These are phyloP conservation scores for Campaea margaritaria DNA, from an alignment of 2,888 invertebrate genomes.

Conservation along the genomic window DNA sequence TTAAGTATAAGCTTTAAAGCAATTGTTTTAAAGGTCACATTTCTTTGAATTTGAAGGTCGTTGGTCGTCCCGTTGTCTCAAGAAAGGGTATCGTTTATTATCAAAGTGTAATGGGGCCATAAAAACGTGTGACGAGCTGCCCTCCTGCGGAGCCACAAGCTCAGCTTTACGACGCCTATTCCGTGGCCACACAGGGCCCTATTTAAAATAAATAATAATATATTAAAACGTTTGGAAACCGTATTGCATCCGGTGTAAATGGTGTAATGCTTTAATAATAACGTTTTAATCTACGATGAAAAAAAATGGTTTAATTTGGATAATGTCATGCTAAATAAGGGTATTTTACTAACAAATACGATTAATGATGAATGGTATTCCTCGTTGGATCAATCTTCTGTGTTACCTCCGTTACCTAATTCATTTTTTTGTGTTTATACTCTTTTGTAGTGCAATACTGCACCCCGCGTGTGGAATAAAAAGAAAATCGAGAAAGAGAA, in stretches of 20 bases:
- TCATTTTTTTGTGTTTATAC: too few species aligned
- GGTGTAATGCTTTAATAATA: slow-evolving; percentile 18
- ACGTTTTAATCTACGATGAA: too few species aligned
- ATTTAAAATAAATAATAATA: slow-evolving; percentile 33
- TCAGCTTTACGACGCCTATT: slow-evolving; percentile 53
- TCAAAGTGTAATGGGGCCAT: slow-evolving; percentile 54
- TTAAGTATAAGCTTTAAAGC: slow-evolving; percentile 31
- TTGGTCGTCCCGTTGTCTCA: slow-evolving; percentile 24
- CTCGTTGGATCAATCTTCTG: too few species aligned
- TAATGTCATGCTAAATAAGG: too few species aligned
- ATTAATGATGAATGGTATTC: too few species aligned
- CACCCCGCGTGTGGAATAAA: too few species aligned
- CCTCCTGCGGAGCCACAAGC: slow-evolving; percentile 53
- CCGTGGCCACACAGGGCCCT: slow-evolving; percentile 33
- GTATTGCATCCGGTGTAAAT: slow-evolving; percentile 23
- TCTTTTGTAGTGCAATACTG: too few species aligned
- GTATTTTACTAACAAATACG: too few species aligned
- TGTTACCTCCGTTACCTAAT: too few species aligned
- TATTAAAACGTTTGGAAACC: slow-evolving; percentile 27
- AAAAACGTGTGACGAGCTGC: slow-evolving; percentile 63
- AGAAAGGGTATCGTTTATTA: slow-evolving; percentile 55
- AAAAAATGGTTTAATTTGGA: too few species aligned
- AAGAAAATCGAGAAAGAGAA: too few species aligned
- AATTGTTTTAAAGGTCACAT: slow-evolving; percentile 22
- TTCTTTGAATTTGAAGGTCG: slow-evolving; percentile 17